Conservation (phyloP, 2,113 vertebrate species). For the Onychostruthus taczanowskii region DNA sequence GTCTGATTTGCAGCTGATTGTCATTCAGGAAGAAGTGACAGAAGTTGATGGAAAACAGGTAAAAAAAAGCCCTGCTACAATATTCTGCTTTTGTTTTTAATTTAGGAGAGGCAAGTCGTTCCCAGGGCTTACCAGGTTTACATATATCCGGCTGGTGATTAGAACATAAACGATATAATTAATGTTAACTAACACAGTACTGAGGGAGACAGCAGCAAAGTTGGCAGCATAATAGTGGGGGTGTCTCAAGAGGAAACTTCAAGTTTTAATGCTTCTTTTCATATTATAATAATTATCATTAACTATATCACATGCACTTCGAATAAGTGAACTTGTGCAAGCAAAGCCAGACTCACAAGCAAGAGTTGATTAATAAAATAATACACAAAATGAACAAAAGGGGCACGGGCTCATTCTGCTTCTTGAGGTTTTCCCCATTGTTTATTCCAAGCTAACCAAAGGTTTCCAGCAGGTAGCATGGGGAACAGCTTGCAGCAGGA, state of each 20-base stretch:
- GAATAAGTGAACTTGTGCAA: background rate
- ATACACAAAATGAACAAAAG: background rate
- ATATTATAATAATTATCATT: background rate
- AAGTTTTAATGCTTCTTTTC: background rate
- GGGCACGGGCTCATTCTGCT: background rate
- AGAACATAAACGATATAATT: background rate
- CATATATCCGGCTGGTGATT: background rate
- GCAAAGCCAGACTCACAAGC: background rate
- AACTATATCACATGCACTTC: background rate
- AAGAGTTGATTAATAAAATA: background rate
- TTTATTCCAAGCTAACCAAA: background rate
- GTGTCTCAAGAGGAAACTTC: background rate
- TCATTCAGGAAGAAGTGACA: conserved; percentile 89
- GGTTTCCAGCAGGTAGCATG: background rate
- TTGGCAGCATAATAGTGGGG: background rate
- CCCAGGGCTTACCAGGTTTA: background rate
- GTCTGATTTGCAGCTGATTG: conserved; percentile 80
- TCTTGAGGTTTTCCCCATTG: background rate
- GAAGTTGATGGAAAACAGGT: conserved; percentile 89
- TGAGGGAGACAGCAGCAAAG: background rate
- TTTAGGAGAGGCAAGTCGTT: background rate
- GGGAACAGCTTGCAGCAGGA: background rate
- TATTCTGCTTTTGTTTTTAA: background rate
- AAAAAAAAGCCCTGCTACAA: background rate
- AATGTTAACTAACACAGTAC: background rate